Base-by-base conservation (phyloP, 2,888 invertebrate species). In the Watsonalla binaria region DNA sequence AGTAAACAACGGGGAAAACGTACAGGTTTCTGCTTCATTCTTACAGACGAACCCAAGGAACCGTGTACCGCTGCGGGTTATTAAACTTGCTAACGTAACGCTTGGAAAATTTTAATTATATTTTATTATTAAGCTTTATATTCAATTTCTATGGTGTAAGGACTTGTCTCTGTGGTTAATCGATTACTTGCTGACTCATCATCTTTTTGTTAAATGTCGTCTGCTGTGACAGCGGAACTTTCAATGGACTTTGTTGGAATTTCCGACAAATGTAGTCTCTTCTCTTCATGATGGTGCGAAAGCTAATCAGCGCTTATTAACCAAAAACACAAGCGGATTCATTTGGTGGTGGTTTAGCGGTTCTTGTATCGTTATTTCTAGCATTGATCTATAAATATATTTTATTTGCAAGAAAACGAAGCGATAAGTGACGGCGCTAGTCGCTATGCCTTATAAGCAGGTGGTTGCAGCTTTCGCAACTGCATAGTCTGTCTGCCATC, bases 381-480 rank as follows among this genome's bases (percentile, higher is more conserved):
- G 62, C 61, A 42, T 47, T 51, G 45, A 39, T 13, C 45, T 62
- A 65, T 58, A 70, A 67, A 69, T 70, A 69, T 59, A 53, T 50
- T 54, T 54, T 61, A 57, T 58, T 60, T 55, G 62, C 61, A 68
- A 71, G 11, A 5, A 5, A 42, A 8, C 42, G 64, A 70, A 74
- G 71, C 65, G 65, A 70, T 64, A 42, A 62, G 65, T 60, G 63
- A 73, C 78, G 75, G 70, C 68, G 70, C 42, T 42, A 42, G 11
- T 66, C 69, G 69, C 72, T 75, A 70, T 66, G 68, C 84, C 84
- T 74, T 82, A 81, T 78, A 82, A 79, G 81, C 77, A 71, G 72
- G 74, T 68, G 72, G 70, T 55, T 76, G 80, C 82, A 86, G 82
- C 89, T 90, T 89, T 90, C 90, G 86, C 84, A 90, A 89, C 80